phyloP scores from a whole-genome alignment of 2,113 vertebrate genomes.

The Corythornis cristatus region DNA sequence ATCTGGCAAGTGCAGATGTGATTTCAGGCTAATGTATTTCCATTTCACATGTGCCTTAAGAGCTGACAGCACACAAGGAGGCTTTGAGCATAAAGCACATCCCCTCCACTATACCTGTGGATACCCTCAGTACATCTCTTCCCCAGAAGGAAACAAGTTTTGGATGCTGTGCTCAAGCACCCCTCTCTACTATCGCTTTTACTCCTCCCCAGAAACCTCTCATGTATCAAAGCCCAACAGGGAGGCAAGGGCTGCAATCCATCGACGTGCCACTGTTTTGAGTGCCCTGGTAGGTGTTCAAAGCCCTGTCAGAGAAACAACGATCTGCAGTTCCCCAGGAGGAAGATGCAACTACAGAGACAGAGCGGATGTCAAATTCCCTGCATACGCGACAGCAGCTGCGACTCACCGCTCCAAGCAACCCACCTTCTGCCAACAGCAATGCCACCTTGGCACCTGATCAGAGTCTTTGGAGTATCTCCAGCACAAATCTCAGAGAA shows the following conservation, averaged over 20 bases:
- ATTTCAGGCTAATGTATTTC: neutral
- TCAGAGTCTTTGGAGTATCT: constrained; percentile 72
- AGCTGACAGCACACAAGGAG: accelerated
- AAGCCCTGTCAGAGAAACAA: neutral
- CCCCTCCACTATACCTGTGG: accelerated
- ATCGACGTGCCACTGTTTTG: neutral
- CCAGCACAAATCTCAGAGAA: constrained; percentile 76
- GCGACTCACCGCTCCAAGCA: neutral
- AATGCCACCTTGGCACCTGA: constrained; percentile 1
- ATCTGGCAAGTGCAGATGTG: neutral
- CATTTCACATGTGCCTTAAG: neutral
- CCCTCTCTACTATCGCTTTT: neutral
- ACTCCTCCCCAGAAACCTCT: neutral
- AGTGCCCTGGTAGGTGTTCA: neutral
- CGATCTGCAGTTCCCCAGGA: accelerated
- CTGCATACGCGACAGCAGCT: accelerated
- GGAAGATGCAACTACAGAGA: neutral
- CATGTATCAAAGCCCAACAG: neutral
- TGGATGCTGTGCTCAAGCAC: neutral
- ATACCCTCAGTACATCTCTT: neutral
- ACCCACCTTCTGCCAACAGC: neutral
- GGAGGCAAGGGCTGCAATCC: neutral
- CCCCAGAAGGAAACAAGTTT: neutral
- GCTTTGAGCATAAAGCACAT: neutral
- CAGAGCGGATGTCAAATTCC: neutral